Base-by-base conservation (phyloP, 2,888 invertebrate species). In the Harpagoxenus sublaevis region DNA sequence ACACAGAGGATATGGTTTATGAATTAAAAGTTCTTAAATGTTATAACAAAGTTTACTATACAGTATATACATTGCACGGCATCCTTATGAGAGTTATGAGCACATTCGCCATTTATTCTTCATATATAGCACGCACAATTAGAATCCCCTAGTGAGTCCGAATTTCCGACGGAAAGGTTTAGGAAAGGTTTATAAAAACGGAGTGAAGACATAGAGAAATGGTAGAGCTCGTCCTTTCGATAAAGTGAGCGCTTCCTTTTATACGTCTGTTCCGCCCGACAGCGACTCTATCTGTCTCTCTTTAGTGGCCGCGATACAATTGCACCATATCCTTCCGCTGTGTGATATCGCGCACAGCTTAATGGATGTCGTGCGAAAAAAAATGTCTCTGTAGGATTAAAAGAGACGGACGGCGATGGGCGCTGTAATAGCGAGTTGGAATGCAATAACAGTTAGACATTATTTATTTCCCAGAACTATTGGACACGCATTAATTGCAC, bases 381-480 rank as follows among this genome's bases (percentile, higher is more conserved):
- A 82, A 84, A 68, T 60, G 48, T 15, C 39, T 31, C 31, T 23
- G 73, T 66, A 42, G 68, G 74, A 89, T 86, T 84, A 81, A 84
- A 81, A 88, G 77, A 75, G 84, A 89, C 74, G 68, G 65, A 86
- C 74, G 83, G 71, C 81, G 82, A 71, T 79, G 70, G 65, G 55
- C 18, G 70, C 63, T 51, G 35, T 73, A 83, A 85, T 55, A 39
- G 65, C 87, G 60, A 77, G 84, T 79, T 65, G 84, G 84, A 84
- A 83, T 84, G 89, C 78, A 85, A 89, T 86, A 89, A 86, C 65
- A 75, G 79, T 60, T 71, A 42, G 66, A 53, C 66, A 71, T 83
- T 88, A 89, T 85, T 90, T 88, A 86, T 85, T 84, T 55, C 51
- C 42, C 66, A 53, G 75, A 23, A 55, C n/a, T 51, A 57, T 45